Conservation (phyloP, 2,797 vertebrate species). For the Microchirus variegatus region DNA sequence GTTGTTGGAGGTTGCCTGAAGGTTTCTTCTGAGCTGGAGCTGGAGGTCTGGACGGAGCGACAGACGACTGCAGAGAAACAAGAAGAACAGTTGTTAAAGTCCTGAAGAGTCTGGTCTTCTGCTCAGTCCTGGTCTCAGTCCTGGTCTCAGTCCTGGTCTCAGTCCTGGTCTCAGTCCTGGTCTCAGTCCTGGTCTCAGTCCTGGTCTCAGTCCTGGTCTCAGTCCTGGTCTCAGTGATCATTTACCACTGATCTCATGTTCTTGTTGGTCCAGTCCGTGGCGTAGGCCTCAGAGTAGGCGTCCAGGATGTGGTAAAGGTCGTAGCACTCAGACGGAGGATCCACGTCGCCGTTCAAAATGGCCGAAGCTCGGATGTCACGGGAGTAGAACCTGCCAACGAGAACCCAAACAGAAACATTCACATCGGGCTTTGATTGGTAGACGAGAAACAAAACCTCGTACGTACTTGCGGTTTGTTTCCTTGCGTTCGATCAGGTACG, state of each 20-base stretch:
- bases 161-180: too few relatives aligned
- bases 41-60: slow-evolving; percentile 55
- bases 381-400: slow-evolving; percentile 86
- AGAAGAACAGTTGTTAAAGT: neutral
- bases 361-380: slow-evolving; percentile 89
- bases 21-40: slow-evolving; percentile 15
- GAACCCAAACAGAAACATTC: neutral
- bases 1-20: neutral
- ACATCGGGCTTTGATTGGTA: too few relatives aligned
- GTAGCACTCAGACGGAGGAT: slow-evolving; percentile 84
- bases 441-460: too few relatives aligned
- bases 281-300: slow-evolving; percentile 87
- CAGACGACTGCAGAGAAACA: slow-evolving; percentile 22
- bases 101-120: too few relatives aligned
- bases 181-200: too few relatives aligned
- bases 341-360: slow-evolving; percentile 91
- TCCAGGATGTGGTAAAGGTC: slow-evolving; percentile 89
- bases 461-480: slow-evolving; percentile 96
- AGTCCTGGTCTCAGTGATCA: too few relatives aligned
- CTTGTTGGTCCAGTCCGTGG: slow-evolving; percentile 79
- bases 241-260: slow-evolving; percentile 71
- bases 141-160: too few relatives aligned
- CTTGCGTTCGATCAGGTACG: slow-evolving; percentile 93
- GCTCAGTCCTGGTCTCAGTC: too few relatives aligned
- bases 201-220: too few relatives aligned